Evolutionary conservation across 1,140 invertebrate species (phyloP).

Genomic region (Paraescarpia echinospica): DNA sequence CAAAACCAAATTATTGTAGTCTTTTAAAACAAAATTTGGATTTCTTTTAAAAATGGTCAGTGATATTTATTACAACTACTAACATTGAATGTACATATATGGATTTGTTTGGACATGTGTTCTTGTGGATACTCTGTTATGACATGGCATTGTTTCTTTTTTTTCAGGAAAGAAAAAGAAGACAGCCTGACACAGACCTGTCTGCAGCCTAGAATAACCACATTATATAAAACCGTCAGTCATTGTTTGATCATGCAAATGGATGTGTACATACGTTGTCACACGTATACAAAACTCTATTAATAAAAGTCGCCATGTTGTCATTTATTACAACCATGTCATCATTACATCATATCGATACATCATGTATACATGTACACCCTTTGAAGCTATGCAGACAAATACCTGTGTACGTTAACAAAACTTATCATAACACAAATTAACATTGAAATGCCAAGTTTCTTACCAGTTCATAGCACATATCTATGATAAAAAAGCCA

Average conservation of each 20-base stretch:
- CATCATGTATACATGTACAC: background rate
- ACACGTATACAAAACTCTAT: background rate
- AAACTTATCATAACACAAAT: background rate
- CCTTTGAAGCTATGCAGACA: background rate
- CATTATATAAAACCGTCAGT: background rate
- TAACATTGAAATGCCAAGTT: background rate
- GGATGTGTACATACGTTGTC: background rate
- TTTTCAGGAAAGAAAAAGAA: slow-evolving; percentile 1
- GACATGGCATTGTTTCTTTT: background rate
- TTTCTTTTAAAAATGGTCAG: background rate
- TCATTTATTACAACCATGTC: background rate
- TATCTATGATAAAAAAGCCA: background rate
- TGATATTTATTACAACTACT: background rate
- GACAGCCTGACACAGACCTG: background rate
- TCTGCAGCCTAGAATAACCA: background rate
- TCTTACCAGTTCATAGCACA: background rate
- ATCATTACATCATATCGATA: background rate
- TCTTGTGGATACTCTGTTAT: background rate
- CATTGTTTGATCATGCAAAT: background rate
- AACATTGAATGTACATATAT: background rate
- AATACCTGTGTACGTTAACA: background rate
- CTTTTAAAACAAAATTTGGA: too few relatives aligned
- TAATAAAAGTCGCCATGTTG: background rate
- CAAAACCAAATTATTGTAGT: too few relatives aligned
- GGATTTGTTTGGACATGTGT: background rate